A percentile compares a stretch with the other conserved stretches of the same genome.
phyloP scores from a whole-genome alignment of 1,140 invertebrate genomes.

The Papilio polytes region DNA sequence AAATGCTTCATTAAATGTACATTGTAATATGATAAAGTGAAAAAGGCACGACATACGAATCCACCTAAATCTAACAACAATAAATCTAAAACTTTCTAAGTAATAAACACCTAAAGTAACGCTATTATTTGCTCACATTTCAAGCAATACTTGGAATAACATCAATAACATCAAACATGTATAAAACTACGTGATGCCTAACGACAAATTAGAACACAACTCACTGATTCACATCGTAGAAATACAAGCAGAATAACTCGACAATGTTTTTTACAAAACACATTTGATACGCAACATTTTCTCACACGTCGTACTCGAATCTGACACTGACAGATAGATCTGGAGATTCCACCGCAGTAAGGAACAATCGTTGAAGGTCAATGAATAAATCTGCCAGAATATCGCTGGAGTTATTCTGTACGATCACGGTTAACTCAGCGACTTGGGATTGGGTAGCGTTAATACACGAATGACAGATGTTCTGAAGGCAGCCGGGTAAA shows the following conservation, averaged over 20 bases:
- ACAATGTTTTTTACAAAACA: conserved; percentile 21
- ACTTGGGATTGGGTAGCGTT: background rate
- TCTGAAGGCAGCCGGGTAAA: conserved; percentile 1
- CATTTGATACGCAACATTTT: conserved; percentile 12
- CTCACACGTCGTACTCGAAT: conserved; percentile 7
- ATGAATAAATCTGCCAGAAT: conserved; percentile 20
- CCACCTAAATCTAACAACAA: too few species aligned
- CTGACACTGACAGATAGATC: conserved; percentile 25
- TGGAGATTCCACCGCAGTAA: background rate
- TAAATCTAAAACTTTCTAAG: too few species aligned
- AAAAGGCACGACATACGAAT: too few species aligned
- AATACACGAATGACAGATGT: conserved; percentile 29
- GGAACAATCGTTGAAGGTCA: conserved; percentile 22
- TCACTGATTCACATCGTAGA: background rate
- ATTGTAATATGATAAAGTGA: too few species aligned
- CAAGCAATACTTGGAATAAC: background rate
- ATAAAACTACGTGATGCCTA: too few species aligned
- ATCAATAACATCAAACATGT: background rate
- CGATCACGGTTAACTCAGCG: background rate
- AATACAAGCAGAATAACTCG: background rate
- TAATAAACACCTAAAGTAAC: too few species aligned
- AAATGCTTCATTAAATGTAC: background rate
- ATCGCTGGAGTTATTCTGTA: background rate
- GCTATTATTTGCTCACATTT: background rate
- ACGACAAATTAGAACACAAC: too few species aligned